Evolutionary conservation across 2,888 invertebrate genomes (phyloP), one percentile per base, ranked within the genome.

Genomic region (Melanostoma scalare): DNA sequence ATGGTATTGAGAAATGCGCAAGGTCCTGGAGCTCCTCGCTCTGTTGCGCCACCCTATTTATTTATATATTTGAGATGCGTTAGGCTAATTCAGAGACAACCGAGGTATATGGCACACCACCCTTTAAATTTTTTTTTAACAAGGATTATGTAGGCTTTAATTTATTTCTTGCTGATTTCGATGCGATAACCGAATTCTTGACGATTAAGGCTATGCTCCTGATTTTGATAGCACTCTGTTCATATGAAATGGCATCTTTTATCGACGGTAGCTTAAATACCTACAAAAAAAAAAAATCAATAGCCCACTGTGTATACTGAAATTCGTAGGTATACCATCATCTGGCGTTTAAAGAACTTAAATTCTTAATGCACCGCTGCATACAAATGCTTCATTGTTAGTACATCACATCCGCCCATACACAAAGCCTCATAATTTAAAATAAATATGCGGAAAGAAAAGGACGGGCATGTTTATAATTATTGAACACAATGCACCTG

Each of bases 401-500:
- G 42, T 42, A 3, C 42, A 8, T 42, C 63, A 67, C 36, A 52
- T 44, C 31, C 69, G n/a, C 38, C 38, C 60, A 58, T 53, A 65
- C 53, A 36, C 36, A 53, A 67, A 20, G 20, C 20, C 20, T 30
- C 50, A 79, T 79, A 65, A 74, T 60, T 78, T 40, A 60, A 69
- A 65, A 74, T 65, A 46, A 20, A 20, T 20, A 82, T 82, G 82
- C 58, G 73, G 74, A 74, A 73, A 75, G 20, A 20, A 20, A 75
- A 74, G 53, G 44, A 1, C 69, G 53, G 44, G 63, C 74, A 65
- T 79, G 75, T 75, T 67, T 69, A 75, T 71, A 84, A 79, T 75
- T 84, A 84, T 79, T 79, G 74, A 84, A 79, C 69, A 65, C 69
- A 84, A 67, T 75, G 79, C 75, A 79, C 84, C 84, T 84, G 20